A percentile compares a stretch with the other conserved stretches of the same genome.
phyloP scores from a whole-genome alignment of 1,140 invertebrate genomes.

The Drosophila sechellia region DNA sequence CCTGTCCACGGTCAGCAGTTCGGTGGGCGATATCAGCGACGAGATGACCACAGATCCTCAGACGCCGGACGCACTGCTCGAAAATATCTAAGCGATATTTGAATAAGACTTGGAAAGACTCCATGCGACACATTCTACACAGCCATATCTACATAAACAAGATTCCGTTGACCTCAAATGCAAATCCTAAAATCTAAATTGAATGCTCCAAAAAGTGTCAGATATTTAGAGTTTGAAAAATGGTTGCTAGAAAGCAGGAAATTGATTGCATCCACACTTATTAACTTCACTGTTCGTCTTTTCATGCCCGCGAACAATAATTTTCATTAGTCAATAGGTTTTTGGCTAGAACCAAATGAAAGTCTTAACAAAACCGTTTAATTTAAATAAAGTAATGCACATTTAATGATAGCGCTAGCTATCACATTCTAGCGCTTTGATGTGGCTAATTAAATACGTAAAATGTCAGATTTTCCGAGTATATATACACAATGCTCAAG shows the following conservation, averaged over 20 bases:
- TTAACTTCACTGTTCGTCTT: too few relatives aligned
- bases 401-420: too few relatives aligned
- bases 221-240: neutral
- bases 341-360: too few relatives aligned
- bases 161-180: neutral
- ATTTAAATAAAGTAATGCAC: too few relatives aligned
- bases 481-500: slow-evolving; percentile 32
- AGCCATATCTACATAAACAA: slow-evolving; percentile 15
- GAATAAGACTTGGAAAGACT: neutral
- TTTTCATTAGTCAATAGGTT: too few relatives aligned
- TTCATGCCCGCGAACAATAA: too few relatives aligned
- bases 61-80: slow-evolving; percentile 70
- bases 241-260: too few relatives aligned
- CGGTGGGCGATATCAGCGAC: slow-evolving; percentile 72
- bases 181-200: neutral
- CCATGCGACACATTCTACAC: neutral
- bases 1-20: slow-evolving; percentile 61
- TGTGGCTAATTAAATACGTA: neutral
- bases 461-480: slow-evolving; percentile 1
- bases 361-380: too few relatives aligned
- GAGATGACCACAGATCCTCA: slow-evolving; percentile 80
- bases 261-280: too few relatives aligned
- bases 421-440: neutral
- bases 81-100: slow-evolving; percentile 71
- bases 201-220: neutral